Base-by-base conservation (phyloP, 1,140 invertebrate genomes). In the Atopsyche davidsoni region DNA sequence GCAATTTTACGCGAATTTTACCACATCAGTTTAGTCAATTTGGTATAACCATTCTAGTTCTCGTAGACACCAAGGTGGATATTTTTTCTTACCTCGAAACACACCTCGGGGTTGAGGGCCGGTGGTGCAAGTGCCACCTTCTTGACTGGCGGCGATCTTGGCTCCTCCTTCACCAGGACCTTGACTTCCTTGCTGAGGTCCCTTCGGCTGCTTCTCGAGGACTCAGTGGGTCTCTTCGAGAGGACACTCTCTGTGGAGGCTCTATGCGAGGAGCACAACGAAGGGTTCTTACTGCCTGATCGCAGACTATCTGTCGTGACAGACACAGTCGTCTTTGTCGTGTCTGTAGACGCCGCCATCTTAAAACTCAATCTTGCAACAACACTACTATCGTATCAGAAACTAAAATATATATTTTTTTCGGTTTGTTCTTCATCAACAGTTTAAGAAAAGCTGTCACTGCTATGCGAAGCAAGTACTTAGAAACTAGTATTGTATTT, bases 271-370 rank as follows among this genome's bases (percentile, higher is more conserved):
- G 67, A 70, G 21, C 61, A 60, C 10, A 64, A 51, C 2, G 65
- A 67, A 3, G 51, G 40, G 23, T 70, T 70, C 39, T 72, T 72
- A 40, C 68, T 72, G 1, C 70, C 72, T 24, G 70, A 46, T 39
- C 72, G 72, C 21, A 74, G 58, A 61, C 70, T 74, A 56, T 74
- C 72, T n/a, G n/a, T n/a, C n/a, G n/a, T n/a, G 49, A 70, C 64
- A 0, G 69, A 72, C 0, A 68, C 62, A 11, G 72, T 70, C 54
- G 70, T 66, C 65, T 70, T 72, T 14, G 62, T 60, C 57, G 64
- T 68, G 2, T 69, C 68, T 51, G 70, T 71, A 1, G 69, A 68
- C 1, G 70, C 68, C 25, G 70, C 68, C 70, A 59, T 59, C n/a
- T 50, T 56, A n/a, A n/a, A n/a, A n/a, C n/a, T n/a, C n/a, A n/a